Evolutionary conservation across 2,113 vertebrate genomes (phyloP).

Genomic region (Raja brachyura): DNA sequence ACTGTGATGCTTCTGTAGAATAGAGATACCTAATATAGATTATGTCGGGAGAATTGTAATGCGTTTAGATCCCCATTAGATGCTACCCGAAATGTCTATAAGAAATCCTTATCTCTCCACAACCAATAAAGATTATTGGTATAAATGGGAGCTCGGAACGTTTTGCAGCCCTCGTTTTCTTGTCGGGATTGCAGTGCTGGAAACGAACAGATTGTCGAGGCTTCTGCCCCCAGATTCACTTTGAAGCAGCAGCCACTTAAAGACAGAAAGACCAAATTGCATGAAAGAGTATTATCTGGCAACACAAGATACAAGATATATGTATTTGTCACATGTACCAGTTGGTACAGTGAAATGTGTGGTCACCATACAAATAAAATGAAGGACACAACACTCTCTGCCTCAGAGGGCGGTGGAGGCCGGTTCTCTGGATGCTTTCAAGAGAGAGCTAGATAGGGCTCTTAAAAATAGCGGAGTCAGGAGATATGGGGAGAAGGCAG

Average conservation of each 20-base stretch:
- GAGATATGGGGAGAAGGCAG: no score
- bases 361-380: no score
- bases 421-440: no score
- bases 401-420: no score
- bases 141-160: background rate
- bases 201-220: background rate
- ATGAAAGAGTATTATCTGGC: background rate
- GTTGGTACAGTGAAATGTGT: no score
- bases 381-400: no score
- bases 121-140: background rate
- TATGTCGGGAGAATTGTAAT: background rate
- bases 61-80: constrained; percentile 21
- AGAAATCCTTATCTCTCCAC: background rate
- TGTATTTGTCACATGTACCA: no score
- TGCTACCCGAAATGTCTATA: background rate
- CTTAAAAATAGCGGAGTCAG: no score
- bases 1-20: background rate
- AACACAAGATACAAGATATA: background rate
- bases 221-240: background rate
- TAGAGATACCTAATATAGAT: background rate
- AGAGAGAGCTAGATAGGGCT: no score
- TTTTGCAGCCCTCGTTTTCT: background rate
- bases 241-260: background rate
- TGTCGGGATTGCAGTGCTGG: background rate
- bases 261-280: background rate